Evolutionary conservation across 2,113 vertebrate species (phyloP), one percentile per base, ranked within the genome.

Genomic region (pig (Sus scrofa)): DNA sequence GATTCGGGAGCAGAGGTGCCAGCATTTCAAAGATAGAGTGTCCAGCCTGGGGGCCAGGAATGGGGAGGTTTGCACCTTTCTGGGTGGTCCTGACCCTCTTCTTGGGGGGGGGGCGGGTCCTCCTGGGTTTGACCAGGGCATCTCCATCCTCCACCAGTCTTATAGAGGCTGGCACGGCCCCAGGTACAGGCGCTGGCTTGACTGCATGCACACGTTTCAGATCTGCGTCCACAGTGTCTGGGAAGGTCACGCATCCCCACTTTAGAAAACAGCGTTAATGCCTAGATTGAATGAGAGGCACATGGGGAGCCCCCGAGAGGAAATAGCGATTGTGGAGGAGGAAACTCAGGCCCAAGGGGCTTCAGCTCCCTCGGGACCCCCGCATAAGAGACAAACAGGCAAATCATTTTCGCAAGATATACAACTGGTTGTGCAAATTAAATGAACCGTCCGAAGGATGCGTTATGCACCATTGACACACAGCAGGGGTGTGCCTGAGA

Each of bases 401-500:
- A 2, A 0, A 32, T 3, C 1, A n/a, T n/a, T 26, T 81, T 13
- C n/a, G 50, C 32, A 26, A 37, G 79, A 7, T 15, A 2, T 1
- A 26, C 58, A 30, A 6, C 14, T 3, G 16, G 19, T 8, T 15
- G 37, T 34, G 44, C 34, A 26, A 39, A 3, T 60, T 52, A 54
- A 54, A 73, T 6, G 2, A 63, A 60, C 14, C 4, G 11, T 32
- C 34, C 20, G 71, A 34, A 37, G 37, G 32, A 3, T 22, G 60
- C 58, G 24, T 50, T 32, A 24, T 1, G 7, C 8, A 10, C 62
- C 54, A 6, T 26, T 7, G 26, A 71, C 27, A 7, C 12, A 12
- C 1, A 2, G 70, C 24, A 5, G 18, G 0, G 1, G 60, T 0
- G 0, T 7, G 0, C 1, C 52, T 18, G 79, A 52, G 37, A 14